These are phyloP conservation scores for Magallana angulata DNA, from an alignment of 1,140 invertebrate species.

Conservation along the genomic window DNA sequence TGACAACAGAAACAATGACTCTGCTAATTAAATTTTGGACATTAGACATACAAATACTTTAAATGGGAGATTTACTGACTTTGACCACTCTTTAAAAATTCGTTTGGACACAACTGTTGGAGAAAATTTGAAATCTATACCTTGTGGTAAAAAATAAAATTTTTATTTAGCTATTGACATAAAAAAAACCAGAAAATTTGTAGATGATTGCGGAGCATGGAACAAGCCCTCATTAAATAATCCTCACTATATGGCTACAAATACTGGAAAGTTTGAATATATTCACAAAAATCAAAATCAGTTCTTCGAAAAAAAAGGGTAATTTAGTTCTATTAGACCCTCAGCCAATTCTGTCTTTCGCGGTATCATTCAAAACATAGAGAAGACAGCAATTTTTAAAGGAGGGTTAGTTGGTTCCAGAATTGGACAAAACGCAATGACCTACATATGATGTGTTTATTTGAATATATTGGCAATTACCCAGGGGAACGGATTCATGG, in stretches of 20 bases:
- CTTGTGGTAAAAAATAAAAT: neutral
- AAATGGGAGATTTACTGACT: neutral
- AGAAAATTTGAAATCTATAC: neutral
- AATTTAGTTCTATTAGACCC: too few species aligned
- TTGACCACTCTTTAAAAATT: neutral
- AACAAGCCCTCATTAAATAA: neutral
- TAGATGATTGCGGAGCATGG: conserved; percentile 15
- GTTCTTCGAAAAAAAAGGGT: neutral
- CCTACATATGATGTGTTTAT: conserved; percentile 27
- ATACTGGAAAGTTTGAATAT: neutral
- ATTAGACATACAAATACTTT: neutral
- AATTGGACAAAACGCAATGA: conserved; percentile 17
- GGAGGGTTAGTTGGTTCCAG: conserved; percentile 47
- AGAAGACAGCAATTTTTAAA: neutral
- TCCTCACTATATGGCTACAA: neutral
- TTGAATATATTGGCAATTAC: too few species aligned
- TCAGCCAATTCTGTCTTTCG: too few species aligned
- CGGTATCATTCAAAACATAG: neutral
- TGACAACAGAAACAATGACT: neutral
- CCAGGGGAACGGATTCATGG: too few species aligned
- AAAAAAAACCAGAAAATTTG: neutral
- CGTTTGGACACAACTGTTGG: neutral
- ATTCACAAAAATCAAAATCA: conserved; percentile 10
- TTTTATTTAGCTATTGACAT: neutral
- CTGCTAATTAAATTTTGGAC: neutral